phyloP scores from a whole-genome alignment of 1,140 invertebrate species.

The Euwallacea similis region DNA sequence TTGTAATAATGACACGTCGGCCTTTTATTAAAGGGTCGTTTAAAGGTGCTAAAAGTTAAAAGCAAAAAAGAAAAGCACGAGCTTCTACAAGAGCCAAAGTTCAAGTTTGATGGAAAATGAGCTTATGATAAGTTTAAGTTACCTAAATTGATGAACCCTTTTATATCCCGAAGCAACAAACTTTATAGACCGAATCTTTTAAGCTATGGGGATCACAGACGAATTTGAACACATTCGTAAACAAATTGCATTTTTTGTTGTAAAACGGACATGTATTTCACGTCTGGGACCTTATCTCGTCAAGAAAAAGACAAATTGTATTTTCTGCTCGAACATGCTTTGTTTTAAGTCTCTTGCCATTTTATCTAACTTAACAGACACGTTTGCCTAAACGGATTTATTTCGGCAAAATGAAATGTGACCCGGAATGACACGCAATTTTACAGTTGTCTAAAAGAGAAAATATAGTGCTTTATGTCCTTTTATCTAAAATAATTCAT shows the following conservation, averaged over 20 bases:
- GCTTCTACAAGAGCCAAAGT: not conserved
- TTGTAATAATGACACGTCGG: not conserved
- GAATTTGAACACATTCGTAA: conserved; percentile 29
- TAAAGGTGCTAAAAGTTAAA: not conserved
- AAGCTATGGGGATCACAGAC: conserved; percentile 4
- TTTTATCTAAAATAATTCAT: not conserved
- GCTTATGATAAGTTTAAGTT: not conserved
- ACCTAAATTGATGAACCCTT: not conserved
- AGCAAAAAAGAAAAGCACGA: not conserved
- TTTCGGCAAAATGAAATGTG: conserved; percentile 10
- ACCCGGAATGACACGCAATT: not conserved
- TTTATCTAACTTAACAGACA: conserved; percentile 25
- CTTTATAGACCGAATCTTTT: not conserved
- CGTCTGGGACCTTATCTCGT: conserved; percentile 25
- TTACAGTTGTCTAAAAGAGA: not conserved
- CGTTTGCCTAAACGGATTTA: conserved; percentile 17
- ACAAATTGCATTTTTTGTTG: conserved; percentile 15
- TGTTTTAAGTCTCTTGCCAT: not conserved
- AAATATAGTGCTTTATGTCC: too few species aligned
- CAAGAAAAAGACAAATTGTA: conserved; percentile 25
- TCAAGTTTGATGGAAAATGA: not conserved
- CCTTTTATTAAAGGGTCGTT: not conserved
- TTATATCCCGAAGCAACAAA: not conserved
- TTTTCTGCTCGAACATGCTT: conserved; percentile 23
- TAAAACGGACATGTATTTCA: conserved; percentile 11